Base-by-base conservation (phyloP, 2,113 vertebrate species). In the Salminus brasiliensis region DNA sequence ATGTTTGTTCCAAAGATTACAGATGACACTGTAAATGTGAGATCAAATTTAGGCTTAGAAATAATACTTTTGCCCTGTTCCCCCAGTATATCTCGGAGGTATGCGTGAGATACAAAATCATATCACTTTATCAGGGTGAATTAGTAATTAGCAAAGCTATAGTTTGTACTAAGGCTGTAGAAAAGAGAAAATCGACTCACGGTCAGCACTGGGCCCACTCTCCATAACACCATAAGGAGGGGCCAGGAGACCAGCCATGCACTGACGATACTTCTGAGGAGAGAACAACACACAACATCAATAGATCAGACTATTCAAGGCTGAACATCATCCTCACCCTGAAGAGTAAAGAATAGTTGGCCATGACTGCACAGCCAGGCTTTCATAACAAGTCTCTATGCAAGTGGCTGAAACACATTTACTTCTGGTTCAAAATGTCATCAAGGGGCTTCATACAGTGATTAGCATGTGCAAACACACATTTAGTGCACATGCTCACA, bases 171-270 rank as follows among this genome's bases (percentile, higher is more conserved):
- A 34, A 67, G 30, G 18, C 30, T 63, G 60, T 47, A 21, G 36
- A 29, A 60, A 45, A 53, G 7, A 41, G n/a, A 29, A 27, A 21
- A 21, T 63, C 32, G 85, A 96, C 97, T 98, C 92, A 98, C 98
- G 94, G 92, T 98, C 95, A 90, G 94, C 92, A 88, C 92, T 94
- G 84, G 93, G 92, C 79, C 91, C 88, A 47, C 94, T 97, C 92
- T 99, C 97, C 95, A 98, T 98, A 93, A 95, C 96, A 92, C 96
- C 96, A 91, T 98, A 98, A 55, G 96, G 96, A 88, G 98, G 97
- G 89, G 95, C 95, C 45, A 98, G 93, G 76, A 98, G 95, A 86
- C 95, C 96, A 87, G 97, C 95, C 96, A 98, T 97, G 87, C 95
- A 98, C 84, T 95, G 95, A 86, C 95, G 96, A 85, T 96, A 97